phyloP scores from a whole-genome alignment of 2,888 invertebrate genomes.

The Drosophila paranaensis region DNA sequence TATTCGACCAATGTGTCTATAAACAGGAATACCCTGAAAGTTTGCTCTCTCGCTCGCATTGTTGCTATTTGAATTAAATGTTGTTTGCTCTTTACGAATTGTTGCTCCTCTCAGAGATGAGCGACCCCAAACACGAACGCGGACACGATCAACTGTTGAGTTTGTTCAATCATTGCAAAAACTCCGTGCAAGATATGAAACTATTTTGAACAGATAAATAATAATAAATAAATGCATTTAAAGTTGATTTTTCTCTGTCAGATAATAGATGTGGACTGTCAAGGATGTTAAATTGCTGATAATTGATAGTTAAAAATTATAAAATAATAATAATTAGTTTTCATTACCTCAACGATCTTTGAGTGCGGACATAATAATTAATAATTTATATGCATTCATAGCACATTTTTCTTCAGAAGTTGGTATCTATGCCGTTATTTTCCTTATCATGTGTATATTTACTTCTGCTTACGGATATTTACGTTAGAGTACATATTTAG shows the following conservation, averaged over 20 bases:
- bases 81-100: conserved; percentile 20
- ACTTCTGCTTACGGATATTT: too few relatives aligned
- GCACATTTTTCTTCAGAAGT: not conserved
- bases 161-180: not conserved
- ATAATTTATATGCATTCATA: not conserved
- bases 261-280: not conserved
- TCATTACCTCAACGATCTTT: not conserved
- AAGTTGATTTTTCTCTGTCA: not conserved
- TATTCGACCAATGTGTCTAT: conserved; percentile 55
- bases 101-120: not conserved
- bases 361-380: not conserved
- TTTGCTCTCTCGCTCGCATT: conserved; percentile 19
- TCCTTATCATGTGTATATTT: too few relatives aligned
- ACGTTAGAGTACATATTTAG: too few relatives aligned
- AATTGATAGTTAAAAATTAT: not conserved
- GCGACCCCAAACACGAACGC: not conserved
- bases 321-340: not conserved
- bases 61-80: conserved; percentile 26
- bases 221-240: not conserved
- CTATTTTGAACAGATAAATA: not conserved
- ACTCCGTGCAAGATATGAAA: too few relatives aligned
- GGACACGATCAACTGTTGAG: not conserved
- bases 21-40: conserved; percentile 56
- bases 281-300: not conserved
- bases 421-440: not conserved